Evolutionary conservation across 2,113 vertebrate species (phyloP).

Genomic region (Arothron firmamentum): DNA sequence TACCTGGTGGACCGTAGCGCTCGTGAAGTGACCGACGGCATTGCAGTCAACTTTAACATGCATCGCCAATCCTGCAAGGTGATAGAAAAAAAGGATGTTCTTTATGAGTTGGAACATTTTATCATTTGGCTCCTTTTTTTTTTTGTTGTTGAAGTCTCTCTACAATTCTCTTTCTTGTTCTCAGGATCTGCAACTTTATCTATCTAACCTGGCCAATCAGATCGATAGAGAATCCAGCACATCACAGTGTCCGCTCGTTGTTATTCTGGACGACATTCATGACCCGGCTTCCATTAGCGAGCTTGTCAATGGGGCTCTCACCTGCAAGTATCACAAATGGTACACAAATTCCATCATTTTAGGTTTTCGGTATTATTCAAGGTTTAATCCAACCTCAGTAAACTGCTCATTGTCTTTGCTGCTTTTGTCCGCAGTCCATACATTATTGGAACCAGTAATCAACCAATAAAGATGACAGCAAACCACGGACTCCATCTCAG

Average conservation of each 20-base stretch:
- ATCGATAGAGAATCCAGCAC: conserved; percentile 87
- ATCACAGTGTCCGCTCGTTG: conserved; percentile 86
- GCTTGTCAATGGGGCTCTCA: conserved; percentile 93
- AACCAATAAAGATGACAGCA: conserved; percentile 94
- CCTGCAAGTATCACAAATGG: conserved; percentile 99
- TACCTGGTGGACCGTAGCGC: conserved; percentile 95
- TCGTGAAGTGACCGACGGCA: conserved; percentile 84
- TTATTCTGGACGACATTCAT: conserved; percentile 91
- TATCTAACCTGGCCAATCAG: conserved; percentile 96
- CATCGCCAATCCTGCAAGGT: conserved; percentile 98
- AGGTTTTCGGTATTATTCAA: too few relatives aligned
- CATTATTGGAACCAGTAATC: conserved; percentile 96
- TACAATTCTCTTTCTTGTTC: neutral
- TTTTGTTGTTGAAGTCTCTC: neutral
- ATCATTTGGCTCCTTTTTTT: neutral
- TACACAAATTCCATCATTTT: conserved; percentile 53
- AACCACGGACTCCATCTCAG: conserved; percentile 95
- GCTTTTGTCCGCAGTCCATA: conserved; percentile 80
- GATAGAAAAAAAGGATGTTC: conserved; percentile 1
- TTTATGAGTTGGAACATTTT: neutral
- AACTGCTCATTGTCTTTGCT: neutral
- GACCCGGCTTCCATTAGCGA: conserved; percentile 90
- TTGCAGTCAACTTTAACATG: conserved; percentile 95
- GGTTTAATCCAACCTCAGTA: too few relatives aligned
- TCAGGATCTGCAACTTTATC: conserved; percentile 93